Evolutionary conservation across 2,888 invertebrate genomes (phyloP).

Genomic region (Vesta saturnalis): DNA sequence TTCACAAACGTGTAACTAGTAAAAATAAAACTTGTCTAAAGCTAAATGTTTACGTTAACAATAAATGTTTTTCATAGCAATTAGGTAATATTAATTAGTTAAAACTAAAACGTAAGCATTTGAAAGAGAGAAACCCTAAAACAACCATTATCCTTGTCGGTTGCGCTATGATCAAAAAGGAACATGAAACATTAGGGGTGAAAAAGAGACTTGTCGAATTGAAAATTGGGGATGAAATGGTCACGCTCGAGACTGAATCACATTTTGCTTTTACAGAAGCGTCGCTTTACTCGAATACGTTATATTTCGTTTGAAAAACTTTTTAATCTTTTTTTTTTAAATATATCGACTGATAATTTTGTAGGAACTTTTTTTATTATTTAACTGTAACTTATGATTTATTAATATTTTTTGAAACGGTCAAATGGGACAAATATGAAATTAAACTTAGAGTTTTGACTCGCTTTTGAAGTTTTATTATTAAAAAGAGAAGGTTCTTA

Average conservation of each 20-base stretch:
- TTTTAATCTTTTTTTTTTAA: conserved; percentile 6
- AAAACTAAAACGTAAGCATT: not conserved
- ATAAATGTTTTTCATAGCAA: not conserved
- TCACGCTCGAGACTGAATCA: conserved; percentile 28
- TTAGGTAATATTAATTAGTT: not conserved
- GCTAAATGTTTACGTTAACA: not conserved
- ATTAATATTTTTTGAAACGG: not conserved
- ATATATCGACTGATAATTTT: not conserved
- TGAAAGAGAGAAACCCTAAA: not conserved
- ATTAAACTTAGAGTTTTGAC: conserved; percentile 26
- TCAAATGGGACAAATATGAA: conserved; percentile 17
- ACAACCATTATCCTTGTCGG: conserved; percentile 1
- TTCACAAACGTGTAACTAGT: too few species aligned
- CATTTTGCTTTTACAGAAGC: conserved; percentile 30
- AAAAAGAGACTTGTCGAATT: conserved; percentile 5
- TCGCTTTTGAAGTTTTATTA: conserved; percentile 31
- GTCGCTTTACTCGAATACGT: conserved; percentile 14
- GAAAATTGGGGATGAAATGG: conserved; percentile 27
- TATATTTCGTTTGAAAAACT: conserved; percentile 1
- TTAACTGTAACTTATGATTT: not conserved
- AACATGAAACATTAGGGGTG: not conserved
- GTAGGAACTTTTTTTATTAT: too few species aligned
- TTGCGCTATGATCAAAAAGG: not conserved
- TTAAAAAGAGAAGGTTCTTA: conserved; percentile 30
- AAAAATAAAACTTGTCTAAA: not conserved